Evolutionary conservation across 1,140 invertebrate genomes (phyloP), one percentile per base, ranked within the genome.

Genomic region (Phthorimaea operculella): DNA sequence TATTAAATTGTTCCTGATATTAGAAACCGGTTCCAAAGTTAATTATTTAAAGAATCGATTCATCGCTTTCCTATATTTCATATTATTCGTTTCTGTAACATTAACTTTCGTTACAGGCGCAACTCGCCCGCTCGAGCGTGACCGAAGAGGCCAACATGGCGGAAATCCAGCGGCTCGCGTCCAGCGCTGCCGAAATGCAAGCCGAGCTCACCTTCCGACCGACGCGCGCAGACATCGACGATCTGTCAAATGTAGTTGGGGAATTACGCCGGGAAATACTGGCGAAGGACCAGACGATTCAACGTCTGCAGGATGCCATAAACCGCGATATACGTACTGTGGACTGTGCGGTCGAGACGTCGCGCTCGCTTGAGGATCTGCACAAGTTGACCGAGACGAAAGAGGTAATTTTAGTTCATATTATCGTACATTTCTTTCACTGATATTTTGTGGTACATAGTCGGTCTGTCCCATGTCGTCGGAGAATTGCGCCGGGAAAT

Each of bases 161-260:
- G 3, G 78, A 84, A 52, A 84, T 84, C 28, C 79, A 84, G 62
- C 74, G 81, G 53, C 59, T 84, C 15, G 68, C 77, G 33, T 59
- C 77, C 11, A 76, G 53, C 64, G 70, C 75, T 8, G 81, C 79
- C 9, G 76, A 76, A 48, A 70, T 84, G 78, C 75, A 84, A 54
- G 78, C 78, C 39, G 76, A 84, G 62, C 76, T 84, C n/a, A 72
- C 76, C 5, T 79, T 77, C 63, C 68, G 79, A 21, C 81, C 81
- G 28, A 81, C 81, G 36, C 77, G 74, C 14, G 71, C 70, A 48
- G 72, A 80, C 59, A 59, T 83, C 55, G 79, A 83, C 59, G 74
- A 81, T 59, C 67, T 84, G 52, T 70, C 74, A 42, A 64, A 66
- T 15, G 68, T 76, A 16, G 66, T 80, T 10, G 72, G 59, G n/a